Evolutionary conservation across 2,113 vertebrate genomes (phyloP).

Genomic region (Atherinomorus stipes): DNA sequence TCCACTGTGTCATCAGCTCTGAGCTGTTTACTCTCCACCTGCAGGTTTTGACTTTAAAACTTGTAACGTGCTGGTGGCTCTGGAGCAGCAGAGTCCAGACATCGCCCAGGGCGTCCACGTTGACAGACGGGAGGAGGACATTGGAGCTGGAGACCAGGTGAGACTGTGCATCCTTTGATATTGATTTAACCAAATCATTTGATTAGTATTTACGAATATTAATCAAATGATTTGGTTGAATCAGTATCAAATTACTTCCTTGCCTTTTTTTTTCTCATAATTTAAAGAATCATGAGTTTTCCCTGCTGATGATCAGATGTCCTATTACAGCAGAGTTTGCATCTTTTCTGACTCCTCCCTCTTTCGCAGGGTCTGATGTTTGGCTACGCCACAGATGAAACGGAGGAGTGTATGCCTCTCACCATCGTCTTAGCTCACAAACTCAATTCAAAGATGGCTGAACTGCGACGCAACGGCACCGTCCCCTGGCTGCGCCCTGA

Average conservation of each 20-base stretch:
- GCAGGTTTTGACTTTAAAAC: constrained; percentile 98
- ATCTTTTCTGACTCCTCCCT: constrained; percentile 3
- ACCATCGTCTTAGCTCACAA: constrained; percentile 95
- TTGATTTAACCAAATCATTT: too few relatives aligned
- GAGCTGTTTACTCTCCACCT: background rate
- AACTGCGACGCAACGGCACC: constrained; percentile 85
- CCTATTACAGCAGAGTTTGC: too few relatives aligned
- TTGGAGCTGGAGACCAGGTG: constrained; percentile 97
- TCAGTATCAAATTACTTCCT: background rate
- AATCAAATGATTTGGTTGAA: background rate
- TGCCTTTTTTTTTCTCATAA: background rate
- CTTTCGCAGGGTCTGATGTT: constrained; percentile 93
- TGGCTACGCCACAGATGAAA: constrained; percentile 97
- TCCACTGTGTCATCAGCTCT: background rate
- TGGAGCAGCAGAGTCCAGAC: constrained; percentile 97
- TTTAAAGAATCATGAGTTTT: background rate
- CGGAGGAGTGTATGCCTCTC: constrained; percentile 96
- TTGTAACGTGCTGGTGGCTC: constrained; percentile 95
- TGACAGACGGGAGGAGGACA: constrained; percentile 90
- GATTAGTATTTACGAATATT: background rate
- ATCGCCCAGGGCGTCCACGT: constrained; percentile 96
- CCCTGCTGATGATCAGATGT: background rate
- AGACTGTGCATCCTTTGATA: background rate
- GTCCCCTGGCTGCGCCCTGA: constrained; percentile 94
- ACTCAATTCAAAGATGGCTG: constrained; percentile 92